phyloP scores from a whole-genome alignment of 2,113 vertebrate species.

The Calidris pugnax region DNA sequence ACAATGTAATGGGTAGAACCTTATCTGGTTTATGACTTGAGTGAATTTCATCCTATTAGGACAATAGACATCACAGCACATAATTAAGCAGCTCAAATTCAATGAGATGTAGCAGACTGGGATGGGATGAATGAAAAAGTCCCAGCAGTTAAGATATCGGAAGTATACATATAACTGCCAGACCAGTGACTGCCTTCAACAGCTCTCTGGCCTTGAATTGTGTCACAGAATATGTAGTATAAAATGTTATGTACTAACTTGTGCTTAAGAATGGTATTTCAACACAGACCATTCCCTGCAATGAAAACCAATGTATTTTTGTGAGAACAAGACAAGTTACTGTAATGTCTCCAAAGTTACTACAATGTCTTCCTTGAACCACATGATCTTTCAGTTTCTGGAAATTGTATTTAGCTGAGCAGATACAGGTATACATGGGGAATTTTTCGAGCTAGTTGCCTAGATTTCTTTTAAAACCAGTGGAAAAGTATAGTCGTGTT shows the following conservation, averaged over 20 bases:
- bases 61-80: neutral
- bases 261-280: neutral
- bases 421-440: neutral
- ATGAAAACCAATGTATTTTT: neutral
- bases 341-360: too few relatives aligned
- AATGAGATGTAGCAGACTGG: neutral
- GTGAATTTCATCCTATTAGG: neutral
- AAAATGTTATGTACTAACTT: neutral
- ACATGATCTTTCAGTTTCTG: neutral
- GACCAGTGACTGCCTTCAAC: neutral
- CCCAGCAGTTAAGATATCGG: neutral
- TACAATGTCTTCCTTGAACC: neutral
- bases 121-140: neutral
- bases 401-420: neutral
- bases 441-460: neutral
- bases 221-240: neutral
- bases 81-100: neutral
- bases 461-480: neutral
- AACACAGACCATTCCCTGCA: neutral
- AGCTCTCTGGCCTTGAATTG: neutral
- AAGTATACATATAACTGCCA: neutral
- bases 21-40: neutral
- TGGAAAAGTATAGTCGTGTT: neutral
- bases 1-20: rapidly evolving
- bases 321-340: neutral